Conservation (phyloP, 2,888 invertebrate species). For the Hanleya hanleyi region DNA sequence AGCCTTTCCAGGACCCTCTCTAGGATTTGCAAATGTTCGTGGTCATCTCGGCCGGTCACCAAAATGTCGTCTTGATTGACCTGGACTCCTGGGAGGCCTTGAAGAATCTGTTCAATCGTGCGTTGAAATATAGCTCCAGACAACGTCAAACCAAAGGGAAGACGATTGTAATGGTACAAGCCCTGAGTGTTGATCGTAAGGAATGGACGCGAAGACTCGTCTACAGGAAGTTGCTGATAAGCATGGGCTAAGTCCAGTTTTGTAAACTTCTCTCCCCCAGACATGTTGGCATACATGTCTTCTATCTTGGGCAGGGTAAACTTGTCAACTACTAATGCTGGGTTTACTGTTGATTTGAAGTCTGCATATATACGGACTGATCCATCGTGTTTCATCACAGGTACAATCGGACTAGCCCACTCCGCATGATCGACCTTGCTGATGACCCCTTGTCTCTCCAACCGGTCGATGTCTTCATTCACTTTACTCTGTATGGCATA, state of each 20-base stretch:
- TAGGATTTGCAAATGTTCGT: neutral
- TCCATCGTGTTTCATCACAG: slow-evolving; percentile 43
- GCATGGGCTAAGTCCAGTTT: slow-evolving; percentile 43
- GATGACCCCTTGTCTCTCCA: slow-evolving; percentile 27
- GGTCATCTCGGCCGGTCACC: neutral
- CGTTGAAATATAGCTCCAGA: slow-evolving; percentile 24
- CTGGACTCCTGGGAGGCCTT: neutral
- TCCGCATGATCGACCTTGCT: slow-evolving; percentile 34
- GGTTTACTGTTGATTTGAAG: slow-evolving; percentile 32
- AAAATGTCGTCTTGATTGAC: neutral
- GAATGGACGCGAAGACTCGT: slow-evolving; percentile 28
- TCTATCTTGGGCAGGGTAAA: slow-evolving; percentile 32
- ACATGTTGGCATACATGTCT: slow-evolving; percentile 16
- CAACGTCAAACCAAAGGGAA: slow-evolving; percentile 1
- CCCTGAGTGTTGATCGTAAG: slow-evolving; percentile 25
- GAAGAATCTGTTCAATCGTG: slow-evolving; percentile 25
- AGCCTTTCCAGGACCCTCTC: neutral
- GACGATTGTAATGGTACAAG: slow-evolving; percentile 21
- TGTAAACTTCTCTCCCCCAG: slow-evolving; percentile 7
- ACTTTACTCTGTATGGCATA: slow-evolving; percentile 21
- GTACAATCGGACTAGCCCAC: slow-evolving; percentile 51
- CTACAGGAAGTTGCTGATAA: slow-evolving; percentile 34
- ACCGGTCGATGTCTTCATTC: slow-evolving; percentile 21
- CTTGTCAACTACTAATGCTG: slow-evolving; percentile 11
- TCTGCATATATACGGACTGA: slow-evolving; percentile 32